phyloP scores from a whole-genome alignment of 2,888 invertebrate species.

The Euclidia mi region DNA sequence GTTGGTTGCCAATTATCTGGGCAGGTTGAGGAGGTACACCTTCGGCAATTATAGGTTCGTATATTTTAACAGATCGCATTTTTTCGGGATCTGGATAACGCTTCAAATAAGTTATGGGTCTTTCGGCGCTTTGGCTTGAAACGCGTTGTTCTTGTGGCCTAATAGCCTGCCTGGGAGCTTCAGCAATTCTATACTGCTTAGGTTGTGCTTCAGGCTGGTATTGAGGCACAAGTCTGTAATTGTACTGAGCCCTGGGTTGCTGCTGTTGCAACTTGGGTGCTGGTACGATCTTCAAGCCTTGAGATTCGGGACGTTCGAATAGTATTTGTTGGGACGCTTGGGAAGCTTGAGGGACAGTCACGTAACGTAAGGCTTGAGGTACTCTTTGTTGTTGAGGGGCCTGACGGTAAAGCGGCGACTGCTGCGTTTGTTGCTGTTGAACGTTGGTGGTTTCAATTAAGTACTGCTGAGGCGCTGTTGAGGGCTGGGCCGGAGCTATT shows the following conservation, averaged over 20 bases:
- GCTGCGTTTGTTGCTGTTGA: conserved; percentile 70
- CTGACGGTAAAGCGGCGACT: conserved; percentile 62
- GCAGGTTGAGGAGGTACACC: conserved; percentile 67
- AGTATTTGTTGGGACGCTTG: conserved; percentile 67
- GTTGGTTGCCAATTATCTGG: conserved; percentile 77
- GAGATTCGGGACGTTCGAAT: conserved; percentile 80
- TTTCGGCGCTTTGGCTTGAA: conserved; percentile 71
- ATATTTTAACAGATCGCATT: conserved; percentile 76
- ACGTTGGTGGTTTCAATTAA: conserved; percentile 87
- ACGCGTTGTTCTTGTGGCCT: conserved; percentile 77
- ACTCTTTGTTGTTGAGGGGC: conserved; percentile 71
- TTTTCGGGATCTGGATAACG: conserved; percentile 82
- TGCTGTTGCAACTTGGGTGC: conserved; percentile 81
- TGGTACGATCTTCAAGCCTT: conserved; percentile 84
- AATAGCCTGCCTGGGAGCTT: conserved; percentile 72
- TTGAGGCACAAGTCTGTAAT: conserved; percentile 77
- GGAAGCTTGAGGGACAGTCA: conserved; percentile 68
- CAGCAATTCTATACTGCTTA: conserved; percentile 81
- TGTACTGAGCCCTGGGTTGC: conserved; percentile 63
- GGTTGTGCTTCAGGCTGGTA: conserved; percentile 80
- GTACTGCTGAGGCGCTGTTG: conserved; percentile 84
- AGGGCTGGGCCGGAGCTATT: conserved; percentile 66
- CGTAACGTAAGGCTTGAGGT: conserved; percentile 47
- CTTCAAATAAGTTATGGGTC: conserved; percentile 82
- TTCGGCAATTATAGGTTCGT: conserved; percentile 73